Conservation (phyloP, 2,797 vertebrate species). For the Phrynocephalus guinanensis region DNA sequence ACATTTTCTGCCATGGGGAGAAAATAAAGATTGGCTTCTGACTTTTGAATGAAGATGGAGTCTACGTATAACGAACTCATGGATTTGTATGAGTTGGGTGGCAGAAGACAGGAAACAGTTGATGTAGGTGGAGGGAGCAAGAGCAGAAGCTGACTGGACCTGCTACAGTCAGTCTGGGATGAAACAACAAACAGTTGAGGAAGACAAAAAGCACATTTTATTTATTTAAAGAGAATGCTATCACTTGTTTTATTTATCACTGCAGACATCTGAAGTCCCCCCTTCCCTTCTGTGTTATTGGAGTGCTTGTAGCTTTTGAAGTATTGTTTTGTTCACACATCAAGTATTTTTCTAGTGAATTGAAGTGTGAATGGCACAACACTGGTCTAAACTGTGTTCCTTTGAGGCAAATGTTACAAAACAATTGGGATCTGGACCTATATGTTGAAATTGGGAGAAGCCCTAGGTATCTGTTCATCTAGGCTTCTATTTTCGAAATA, state of each 20-base stretch:
- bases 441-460: not conserved
- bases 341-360: constrained; percentile 10
- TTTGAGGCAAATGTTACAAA: accelerated
- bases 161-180: constrained; percentile 73
- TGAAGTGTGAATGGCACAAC: not conserved
- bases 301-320: constrained; percentile 17
- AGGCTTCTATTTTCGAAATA: not conserved
- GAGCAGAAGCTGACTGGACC: constrained; percentile 61
- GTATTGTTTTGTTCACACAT: not conserved
- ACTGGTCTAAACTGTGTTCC: not conserved
- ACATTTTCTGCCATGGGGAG: constrained; percentile 27
- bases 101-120: constrained; percentile 67
- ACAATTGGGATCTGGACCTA: not conserved
- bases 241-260: not conserved
- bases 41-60: constrained; percentile 28
- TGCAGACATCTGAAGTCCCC: not conserved
- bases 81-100: constrained; percentile 54
- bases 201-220: constrained; percentile 69
- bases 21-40: constrained; percentile 46
- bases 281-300: not conserved
- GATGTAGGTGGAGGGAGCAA: constrained; percentile 41
- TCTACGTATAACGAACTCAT: not conserved
- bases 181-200: constrained; percentile 32
- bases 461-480: not conserved
- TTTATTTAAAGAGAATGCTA: constrained; percentile 25